A percentile compares a stretch with the other conserved stretches of the same genome.
Conservation (phyloP, 1,140 invertebrate genomes). For the Olivierus martensii region DNA sequence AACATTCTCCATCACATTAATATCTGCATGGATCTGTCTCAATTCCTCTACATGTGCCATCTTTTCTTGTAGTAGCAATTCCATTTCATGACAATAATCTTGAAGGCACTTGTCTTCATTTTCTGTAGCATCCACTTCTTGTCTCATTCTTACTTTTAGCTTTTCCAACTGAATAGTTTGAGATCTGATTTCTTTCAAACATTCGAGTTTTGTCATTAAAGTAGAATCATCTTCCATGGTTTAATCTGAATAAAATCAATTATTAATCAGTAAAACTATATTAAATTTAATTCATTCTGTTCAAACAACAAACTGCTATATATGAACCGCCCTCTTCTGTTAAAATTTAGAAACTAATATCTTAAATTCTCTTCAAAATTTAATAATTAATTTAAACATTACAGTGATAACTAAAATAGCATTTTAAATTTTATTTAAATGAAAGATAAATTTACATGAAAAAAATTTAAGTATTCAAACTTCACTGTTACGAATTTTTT, state of each 20-base stretch:
- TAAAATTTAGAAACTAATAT: too few species aligned
- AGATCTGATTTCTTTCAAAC: slow-evolving; percentile 68
- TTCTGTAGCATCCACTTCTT: slow-evolving; percentile 82
- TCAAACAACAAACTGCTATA: too few species aligned
- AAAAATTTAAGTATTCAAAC: too few species aligned
- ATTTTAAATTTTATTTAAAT: too few species aligned
- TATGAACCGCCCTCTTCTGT: too few species aligned
- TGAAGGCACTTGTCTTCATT: slow-evolving; percentile 83
- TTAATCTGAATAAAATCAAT: too few species aligned
- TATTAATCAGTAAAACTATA: too few species aligned
- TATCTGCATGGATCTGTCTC: slow-evolving; percentile 92
- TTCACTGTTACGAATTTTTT: too few species aligned
- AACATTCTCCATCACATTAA: slow-evolving; percentile 62
- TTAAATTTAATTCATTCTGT: background rate
- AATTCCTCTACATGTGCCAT: slow-evolving; percentile 98
- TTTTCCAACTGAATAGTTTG: slow-evolving; percentile 86
- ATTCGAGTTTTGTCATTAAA: slow-evolving; percentile 74
- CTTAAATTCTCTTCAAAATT: too few species aligned
- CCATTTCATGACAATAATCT: slow-evolving; percentile 92
- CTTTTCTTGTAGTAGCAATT: slow-evolving; percentile 88
- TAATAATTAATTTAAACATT: too few species aligned
- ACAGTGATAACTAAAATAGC: too few species aligned
- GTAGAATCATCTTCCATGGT: slow-evolving; percentile 36
- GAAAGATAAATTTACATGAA: too few species aligned
- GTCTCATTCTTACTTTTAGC: slow-evolving; percentile 67